Conservation (phyloP, 2,113 vertebrate species). For the Amphilophus citrinellus region DNA sequence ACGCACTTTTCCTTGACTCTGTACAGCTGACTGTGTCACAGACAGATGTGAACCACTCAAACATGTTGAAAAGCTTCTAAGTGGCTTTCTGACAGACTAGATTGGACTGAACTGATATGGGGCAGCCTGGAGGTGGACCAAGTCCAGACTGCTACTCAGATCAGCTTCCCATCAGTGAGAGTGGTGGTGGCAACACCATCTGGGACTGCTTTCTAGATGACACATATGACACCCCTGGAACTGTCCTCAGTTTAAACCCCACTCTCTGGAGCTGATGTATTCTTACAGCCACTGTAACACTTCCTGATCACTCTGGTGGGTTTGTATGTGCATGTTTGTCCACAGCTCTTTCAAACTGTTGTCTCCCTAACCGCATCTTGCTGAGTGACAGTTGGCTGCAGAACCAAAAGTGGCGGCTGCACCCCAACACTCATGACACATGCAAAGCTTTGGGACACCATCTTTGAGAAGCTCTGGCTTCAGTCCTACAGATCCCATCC, state of each 20-base stretch:
- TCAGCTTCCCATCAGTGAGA: constrained; percentile 47
- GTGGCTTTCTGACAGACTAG: constrained; percentile 39
- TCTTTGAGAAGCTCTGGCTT: constrained; percentile 45
- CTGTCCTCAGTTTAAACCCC: constrained; percentile 22
- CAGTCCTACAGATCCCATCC: constrained; percentile 19
- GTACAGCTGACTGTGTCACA: constrained; percentile 18
- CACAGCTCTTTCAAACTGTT: constrained; percentile 17
- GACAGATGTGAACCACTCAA: constrained; percentile 35
- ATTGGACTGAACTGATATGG: constrained; percentile 47
- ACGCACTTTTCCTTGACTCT: neutral
- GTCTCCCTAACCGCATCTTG: constrained; percentile 18
- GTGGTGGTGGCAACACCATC: constrained; percentile 32
- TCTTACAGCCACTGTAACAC: constrained; percentile 30
- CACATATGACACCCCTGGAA: constrained; percentile 19
- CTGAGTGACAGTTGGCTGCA: constrained; percentile 50
- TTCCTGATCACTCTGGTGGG: constrained; percentile 18
- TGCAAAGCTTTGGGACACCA: constrained; percentile 34
- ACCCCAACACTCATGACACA: constrained; percentile 44
- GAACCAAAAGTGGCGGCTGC: constrained; percentile 26
- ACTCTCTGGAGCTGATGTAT: constrained; percentile 10
- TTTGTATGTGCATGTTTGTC: constrained; percentile 23
- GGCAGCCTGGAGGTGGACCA: constrained; percentile 28
- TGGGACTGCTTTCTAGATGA: constrained; percentile 46
- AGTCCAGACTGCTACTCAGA: constrained; percentile 55
- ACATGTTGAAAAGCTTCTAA: constrained; percentile 56